Evolutionary conservation across 2,888 invertebrate genomes (phyloP).

Genomic region (Macrosiphum euphorbiae): DNA sequence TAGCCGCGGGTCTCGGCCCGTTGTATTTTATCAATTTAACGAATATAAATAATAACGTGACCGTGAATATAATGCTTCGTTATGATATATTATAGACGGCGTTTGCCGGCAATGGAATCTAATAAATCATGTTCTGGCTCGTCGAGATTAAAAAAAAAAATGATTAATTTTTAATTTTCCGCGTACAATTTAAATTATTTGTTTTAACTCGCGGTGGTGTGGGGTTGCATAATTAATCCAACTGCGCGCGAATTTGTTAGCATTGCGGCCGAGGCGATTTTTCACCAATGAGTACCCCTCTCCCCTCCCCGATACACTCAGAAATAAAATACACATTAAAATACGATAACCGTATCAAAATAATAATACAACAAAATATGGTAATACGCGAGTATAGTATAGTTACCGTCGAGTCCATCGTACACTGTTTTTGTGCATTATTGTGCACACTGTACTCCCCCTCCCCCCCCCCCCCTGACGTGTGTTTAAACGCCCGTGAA

Average conservation of each 20-base stretch:
- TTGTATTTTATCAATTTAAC: constrained; percentile 25
- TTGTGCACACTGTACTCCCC: background rate
- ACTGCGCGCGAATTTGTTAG: background rate
- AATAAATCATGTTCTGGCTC: constrained; percentile 49
- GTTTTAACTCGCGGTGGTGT: background rate
- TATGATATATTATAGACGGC: constrained; percentile 31
- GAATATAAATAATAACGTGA: constrained; percentile 10
- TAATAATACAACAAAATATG: background rate
- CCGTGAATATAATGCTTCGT: background rate
- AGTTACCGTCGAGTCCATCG: background rate
- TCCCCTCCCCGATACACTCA: background rate
- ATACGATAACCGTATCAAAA: background rate
- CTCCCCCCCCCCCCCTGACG: background rate
- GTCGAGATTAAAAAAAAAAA: constrained; percentile 40
- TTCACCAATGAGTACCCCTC: too few species aligned
- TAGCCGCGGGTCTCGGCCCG: background rate
- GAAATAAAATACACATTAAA: too few species aligned
- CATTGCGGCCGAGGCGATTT: background rate
- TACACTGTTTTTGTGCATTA: background rate
- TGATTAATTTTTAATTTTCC: constrained; percentile 45
- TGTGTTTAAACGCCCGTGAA: constrained; percentile 1
- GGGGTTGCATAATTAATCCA: background rate
- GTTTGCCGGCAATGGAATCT: background rate
- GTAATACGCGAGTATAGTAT: background rate
- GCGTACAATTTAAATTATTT: constrained; percentile 14